Evolutionary conservation across 2,797 vertebrate species (phyloP), one percentile per base, ranked within the genome.

Genomic region (Anisognathus igniventris): DNA sequence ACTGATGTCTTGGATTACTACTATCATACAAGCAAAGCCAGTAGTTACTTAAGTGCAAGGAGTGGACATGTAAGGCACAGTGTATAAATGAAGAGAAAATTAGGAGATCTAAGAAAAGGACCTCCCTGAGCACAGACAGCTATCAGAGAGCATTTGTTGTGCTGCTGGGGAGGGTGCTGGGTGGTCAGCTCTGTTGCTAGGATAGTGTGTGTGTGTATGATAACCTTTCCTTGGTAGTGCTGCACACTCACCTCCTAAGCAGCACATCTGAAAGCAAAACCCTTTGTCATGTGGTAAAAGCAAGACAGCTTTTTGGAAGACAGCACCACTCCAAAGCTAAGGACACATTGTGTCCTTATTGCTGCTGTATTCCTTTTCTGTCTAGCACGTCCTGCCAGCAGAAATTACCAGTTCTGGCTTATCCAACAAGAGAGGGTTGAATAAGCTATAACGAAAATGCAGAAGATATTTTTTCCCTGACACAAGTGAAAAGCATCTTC

Each of bases 61-160:
- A 79, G 19, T 21, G 33, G 50, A 40, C 6, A 7, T 86, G 35
- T 67, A 73, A 82, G 40, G 53, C 28, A 33, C 27, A 35, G 24
- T 8, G 25, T 42, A 12, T 35, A 28, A 80, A 57, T 35, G 25
- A 70, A 48, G 24, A 40, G 23, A 56, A 83, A 44, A 51, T 30
- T 13, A 47, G 22, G 30, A 22, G 6, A 45, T 23, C 9, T 54
- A 44, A 74, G 31, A 31, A 48, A 31, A 83, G 23, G 19, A 48
- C 21, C 21, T 53, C 4, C 2, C 1, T 20, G 11, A 83, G 42
- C 31, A 33, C 0, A 0, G 65, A 35, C 10, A 65, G 1, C 45
- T 58, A 9, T 8, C 24, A 21, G 42, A 39, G 2, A 9, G 22
- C 24, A 24, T 60, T 23, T 81, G 27, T 16, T 77, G 62, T 48